Conservation (phyloP, 2,113 vertebrate species). For the Rhinogobius similis region DNA sequence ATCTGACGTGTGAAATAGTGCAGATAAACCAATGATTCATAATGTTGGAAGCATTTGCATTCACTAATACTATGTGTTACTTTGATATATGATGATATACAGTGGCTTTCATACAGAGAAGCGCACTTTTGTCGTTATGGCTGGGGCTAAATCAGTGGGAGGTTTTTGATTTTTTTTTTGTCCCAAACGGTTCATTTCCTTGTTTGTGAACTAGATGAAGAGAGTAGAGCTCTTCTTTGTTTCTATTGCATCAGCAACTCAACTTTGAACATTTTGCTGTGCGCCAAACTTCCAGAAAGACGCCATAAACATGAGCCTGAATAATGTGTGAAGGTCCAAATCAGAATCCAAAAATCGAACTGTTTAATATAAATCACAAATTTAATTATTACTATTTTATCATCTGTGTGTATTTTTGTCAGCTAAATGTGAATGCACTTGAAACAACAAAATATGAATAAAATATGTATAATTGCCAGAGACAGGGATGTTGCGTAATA, state of each 20-base stretch:
- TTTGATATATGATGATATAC: constrained; percentile 98
- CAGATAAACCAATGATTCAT: constrained; percentile 99
- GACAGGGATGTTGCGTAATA: too few species aligned
- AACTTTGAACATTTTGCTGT: not conserved
- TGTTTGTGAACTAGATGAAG: constrained; percentile 66
- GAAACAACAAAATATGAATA: not conserved
- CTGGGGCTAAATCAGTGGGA: constrained; percentile 68
- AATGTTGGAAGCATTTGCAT: constrained; percentile 96
- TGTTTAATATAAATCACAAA: too few species aligned
- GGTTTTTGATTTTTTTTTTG: constrained; percentile 33
- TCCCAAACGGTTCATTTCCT: constrained; percentile 68
- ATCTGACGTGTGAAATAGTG: constrained; percentile 98
- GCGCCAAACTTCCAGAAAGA: not conserved
- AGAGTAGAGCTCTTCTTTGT: constrained; percentile 35
- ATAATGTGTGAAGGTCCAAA: not conserved
- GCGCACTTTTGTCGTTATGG: constrained; percentile 69
- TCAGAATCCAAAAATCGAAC: too few species aligned
- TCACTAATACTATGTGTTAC: constrained; percentile 84
- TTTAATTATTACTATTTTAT: not conserved
- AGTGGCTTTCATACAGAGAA: constrained; percentile 68
- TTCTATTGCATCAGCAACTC: constrained; percentile 20
- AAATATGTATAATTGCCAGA: not conserved
- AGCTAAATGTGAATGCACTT: not conserved
- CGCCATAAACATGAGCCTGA: not conserved
- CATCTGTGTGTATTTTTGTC: not conserved